Base-by-base conservation (phyloP, 2,888 invertebrate species). In the Willowsia nigromaculata region DNA sequence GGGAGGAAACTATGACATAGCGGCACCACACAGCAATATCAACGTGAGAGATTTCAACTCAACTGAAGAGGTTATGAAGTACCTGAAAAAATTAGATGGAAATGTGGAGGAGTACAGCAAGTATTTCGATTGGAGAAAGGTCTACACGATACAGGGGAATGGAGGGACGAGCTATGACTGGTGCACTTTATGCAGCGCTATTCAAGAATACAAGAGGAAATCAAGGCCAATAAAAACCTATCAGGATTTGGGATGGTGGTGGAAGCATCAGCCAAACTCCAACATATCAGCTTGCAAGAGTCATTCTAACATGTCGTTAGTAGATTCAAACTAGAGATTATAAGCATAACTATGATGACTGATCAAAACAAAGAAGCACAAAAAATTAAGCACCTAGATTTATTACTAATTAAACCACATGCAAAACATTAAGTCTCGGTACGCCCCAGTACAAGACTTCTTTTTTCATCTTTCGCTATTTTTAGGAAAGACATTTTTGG, bases 41-140 rank as follows among this genome's bases (percentile, higher is more conserved):
- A 15, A 50, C n/a, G 13, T 50, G n/a, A 11, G n/a, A 3, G 7
- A 50, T 4, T 50, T 50, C 50, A 50, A 13, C 3, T 50, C 50
- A 15, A n/a, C 0, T 80, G 91, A 89, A 7, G 90, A 93, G 37
- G 93, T 93, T 0, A 68, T 88, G 0, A 92, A 93, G 65, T 83
- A n/a, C n/a, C n/a, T n/a, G n/a, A 93, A 33, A 81, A 80, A n/a
- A 88, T 87, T 40, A 88, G 93, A 71, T 82, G 33, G 81, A 4
- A 92, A 93, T 50, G 84, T 68, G 4, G 22, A 15, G 25, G 89
- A 90, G 22, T 91, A 90, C 53, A 50, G 59, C 18, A 88, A 90
- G 43, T 91, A 91, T 76, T 91, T 91, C 85, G 76, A 84, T 37
- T 91, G 91, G 91, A 47, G 81, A 33, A 15, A 18, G n/a, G 13